A percentile compares a stretch with the other conserved stretches of the same genome.
Conservation (phyloP, 2,888 invertebrate species). For the Hemaris fuciformis region DNA sequence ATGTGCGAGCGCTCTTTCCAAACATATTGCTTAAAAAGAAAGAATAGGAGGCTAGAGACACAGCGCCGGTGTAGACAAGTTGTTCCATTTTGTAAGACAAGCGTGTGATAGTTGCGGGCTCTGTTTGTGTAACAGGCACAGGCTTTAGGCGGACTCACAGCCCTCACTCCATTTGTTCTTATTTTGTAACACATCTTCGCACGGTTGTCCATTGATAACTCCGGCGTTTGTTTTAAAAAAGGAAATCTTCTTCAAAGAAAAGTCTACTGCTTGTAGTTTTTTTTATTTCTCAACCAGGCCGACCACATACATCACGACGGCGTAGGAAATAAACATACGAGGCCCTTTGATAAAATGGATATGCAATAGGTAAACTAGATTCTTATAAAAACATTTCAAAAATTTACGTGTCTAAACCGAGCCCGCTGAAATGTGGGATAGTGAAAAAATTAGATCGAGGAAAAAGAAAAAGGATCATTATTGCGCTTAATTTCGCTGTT, state of each 20-base stretch:
- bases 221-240: background rate
- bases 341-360: too few species aligned
- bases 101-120: background rate
- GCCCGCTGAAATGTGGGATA: too few species aligned
- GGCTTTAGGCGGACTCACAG: constrained; percentile 5
- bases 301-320: too few species aligned
- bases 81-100: constrained; percentile 10
- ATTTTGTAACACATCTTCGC: background rate
- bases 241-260: background rate
- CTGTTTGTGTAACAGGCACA: constrained; percentile 4
- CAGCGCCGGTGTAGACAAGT: background rate
- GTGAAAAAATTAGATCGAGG: too few species aligned
- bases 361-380: too few species aligned
- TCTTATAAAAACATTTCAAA: too few species aligned
- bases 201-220: background rate
- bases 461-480: too few species aligned
- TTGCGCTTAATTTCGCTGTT: too few species aligned
- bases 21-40: background rate
- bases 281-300: too few species aligned
- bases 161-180: background rate
- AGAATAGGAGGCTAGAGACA: background rate
- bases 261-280: background rate
- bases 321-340: too few species aligned
- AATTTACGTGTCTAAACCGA: too few species aligned
- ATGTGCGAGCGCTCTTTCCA: background rate